A percentile compares a stretch with the other conserved stretches of the same genome.
Evolutionary conservation across 2,888 invertebrate genomes (phyloP).

Genomic region (Antitype chi): DNA sequence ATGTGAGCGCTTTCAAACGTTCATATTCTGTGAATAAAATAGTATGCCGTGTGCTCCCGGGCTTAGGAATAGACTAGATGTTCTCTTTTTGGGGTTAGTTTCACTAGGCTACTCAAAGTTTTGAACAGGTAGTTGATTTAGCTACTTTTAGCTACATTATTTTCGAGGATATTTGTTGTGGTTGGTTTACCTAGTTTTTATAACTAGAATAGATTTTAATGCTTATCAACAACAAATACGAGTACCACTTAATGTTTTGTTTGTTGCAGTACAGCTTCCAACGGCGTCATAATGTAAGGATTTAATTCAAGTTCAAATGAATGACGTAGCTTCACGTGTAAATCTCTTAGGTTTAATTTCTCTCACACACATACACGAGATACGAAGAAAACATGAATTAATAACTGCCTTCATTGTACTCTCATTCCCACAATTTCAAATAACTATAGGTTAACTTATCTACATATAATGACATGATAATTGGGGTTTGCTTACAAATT

Average conservation of each 20-base stretch:
- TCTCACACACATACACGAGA: not conserved
- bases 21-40: slow-evolving; percentile 32
- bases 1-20: not conserved
- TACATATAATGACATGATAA: not conserved
- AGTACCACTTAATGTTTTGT: not conserved
- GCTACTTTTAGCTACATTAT: not conserved
- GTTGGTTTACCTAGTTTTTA: not conserved
- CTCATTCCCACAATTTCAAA: slow-evolving; percentile 32
- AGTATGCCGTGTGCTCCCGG: not conserved
- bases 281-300: not conserved
- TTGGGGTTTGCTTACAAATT: slow-evolving; percentile 4
- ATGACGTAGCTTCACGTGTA: slow-evolving; percentile 7
- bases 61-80: slow-evolving; percentile 24
- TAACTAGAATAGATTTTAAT: not conserved
- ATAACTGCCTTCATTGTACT: slow-evolving; percentile 27
- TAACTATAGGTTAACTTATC: slow-evolving; percentile 4
- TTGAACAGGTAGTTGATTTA: slow-evolving; percentile 4
- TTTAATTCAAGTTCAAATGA: slow-evolving; percentile 23
- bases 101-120: slow-evolving; percentile 19
- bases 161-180: not conserved
- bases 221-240: not conserved
- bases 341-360: slow-evolving; percentile 25
- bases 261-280: not conserved
- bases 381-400: slow-evolving; percentile 4
- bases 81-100: slow-evolving; percentile 16